A percentile compares a stretch with the other conserved stretches of the same genome.
Conservation (phyloP, 2,888 invertebrate species). For the Norana najaformis region DNA sequence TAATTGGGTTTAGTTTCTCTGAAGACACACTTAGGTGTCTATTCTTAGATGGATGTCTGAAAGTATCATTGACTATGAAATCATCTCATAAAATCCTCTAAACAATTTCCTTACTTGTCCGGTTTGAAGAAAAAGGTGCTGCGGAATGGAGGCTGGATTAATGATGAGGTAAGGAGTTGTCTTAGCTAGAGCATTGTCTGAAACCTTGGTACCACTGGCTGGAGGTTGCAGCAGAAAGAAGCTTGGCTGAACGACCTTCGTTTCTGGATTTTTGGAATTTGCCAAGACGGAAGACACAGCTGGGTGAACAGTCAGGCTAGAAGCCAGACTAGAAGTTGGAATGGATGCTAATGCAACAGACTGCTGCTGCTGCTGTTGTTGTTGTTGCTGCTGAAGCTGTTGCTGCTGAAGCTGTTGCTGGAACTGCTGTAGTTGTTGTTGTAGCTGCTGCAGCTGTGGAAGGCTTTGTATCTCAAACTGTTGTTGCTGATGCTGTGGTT, state of each 20-base stretch:
- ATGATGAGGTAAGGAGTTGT: not conserved
- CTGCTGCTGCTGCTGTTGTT: not conserved
- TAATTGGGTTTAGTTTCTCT: too few relatives aligned
- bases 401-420: slow-evolving; percentile 15
- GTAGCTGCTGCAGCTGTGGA: not conserved
- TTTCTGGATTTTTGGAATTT: not conserved
- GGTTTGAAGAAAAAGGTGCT: slow-evolving; percentile 4
- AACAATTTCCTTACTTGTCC: not conserved
- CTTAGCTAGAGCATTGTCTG: not conserved
- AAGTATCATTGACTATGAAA: too few relatives aligned
- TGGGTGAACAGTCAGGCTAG: not conserved
- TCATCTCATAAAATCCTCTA: not conserved
- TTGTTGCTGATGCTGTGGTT: not conserved
- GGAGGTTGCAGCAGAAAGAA: slow-evolving; percentile 15
- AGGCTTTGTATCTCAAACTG: not conserved
- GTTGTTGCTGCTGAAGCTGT: not conserved
- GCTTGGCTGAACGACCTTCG: not conserved
- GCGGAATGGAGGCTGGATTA: slow-evolving; percentile 1
- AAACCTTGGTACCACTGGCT: not conserved
- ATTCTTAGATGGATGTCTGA: too few relatives aligned
- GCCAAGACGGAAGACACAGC: not conserved
- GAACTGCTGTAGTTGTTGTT: not conserved
- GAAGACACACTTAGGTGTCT: too few relatives aligned
- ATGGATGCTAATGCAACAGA: not conserved
- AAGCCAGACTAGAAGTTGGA: not conserved